These are phyloP conservation scores for Pemphigus obesinymphae DNA, from an alignment of 1,140 invertebrate species.

Conservation along the genomic window DNA sequence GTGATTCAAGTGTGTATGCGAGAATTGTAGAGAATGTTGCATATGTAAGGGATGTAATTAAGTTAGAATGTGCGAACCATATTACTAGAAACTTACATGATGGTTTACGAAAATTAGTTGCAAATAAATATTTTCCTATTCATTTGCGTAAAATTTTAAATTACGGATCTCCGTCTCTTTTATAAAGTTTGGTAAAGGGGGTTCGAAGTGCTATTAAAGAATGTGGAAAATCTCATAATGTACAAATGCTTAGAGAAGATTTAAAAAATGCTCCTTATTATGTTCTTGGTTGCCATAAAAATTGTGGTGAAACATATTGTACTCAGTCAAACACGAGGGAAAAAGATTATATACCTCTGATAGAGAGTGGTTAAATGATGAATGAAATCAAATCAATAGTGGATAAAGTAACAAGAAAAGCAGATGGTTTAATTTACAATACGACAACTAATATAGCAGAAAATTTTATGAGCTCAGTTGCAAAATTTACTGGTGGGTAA, in stretches of 20 bases:
- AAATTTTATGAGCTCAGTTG: not conserved
- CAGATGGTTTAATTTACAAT: not conserved
- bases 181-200: not conserved
- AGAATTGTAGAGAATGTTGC: not conserved
- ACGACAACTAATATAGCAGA: not conserved
- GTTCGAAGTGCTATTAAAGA: not conserved
- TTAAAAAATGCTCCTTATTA: not conserved
- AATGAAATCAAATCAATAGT: no score
- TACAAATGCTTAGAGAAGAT: not conserved
- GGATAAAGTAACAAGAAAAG: no score
- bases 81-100: not conserved
- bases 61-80: constrained; percentile 10
- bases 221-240: not conserved
- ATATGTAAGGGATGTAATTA: not conserved
- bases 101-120: not conserved
- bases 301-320: no score
- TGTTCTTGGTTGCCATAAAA: no score
- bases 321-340: no score
- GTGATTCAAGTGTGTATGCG: not conserved
- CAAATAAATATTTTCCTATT: not conserved
- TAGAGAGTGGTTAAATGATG: not conserved
- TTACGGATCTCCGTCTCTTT: not conserved
- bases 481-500: not conserved
- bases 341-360: not conserved
- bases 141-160: not conserved